phyloP scores from a whole-genome alignment of 1,140 invertebrate genomes.

The Leptinotarsa texana region DNA sequence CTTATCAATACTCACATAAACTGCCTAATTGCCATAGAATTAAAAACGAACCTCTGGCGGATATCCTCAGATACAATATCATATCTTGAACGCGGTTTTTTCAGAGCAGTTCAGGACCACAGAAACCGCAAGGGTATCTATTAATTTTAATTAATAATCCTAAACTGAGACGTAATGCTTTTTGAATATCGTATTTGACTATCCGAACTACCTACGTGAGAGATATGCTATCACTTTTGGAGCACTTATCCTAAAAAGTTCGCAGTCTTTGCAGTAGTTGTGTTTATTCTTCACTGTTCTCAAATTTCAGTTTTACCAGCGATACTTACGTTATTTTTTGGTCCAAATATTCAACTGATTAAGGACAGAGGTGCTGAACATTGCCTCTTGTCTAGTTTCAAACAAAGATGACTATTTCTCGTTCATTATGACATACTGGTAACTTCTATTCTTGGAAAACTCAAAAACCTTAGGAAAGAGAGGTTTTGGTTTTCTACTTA shows the following conservation, averaged over 20 bases:
- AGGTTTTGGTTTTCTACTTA: no score
- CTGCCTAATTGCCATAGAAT: neutral
- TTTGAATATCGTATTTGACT: neutral
- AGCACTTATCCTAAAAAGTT: neutral
- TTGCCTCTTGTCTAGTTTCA: no score
- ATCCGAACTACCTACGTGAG: neutral
- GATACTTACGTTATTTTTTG: no score
- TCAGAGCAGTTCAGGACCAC: neutral
- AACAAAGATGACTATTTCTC: no score
- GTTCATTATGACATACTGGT: no score
- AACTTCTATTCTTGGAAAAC: no score
- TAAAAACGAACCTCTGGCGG: neutral
- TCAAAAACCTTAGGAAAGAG: no score
- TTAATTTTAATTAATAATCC: neutral
- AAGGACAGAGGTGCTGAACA: no score
- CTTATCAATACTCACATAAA: neutral
- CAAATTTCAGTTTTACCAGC: no score
- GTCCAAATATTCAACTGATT: no score
- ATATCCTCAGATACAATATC: constrained; percentile 4
- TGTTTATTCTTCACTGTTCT: no score
- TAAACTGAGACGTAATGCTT: neutral
- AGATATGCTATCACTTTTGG: neutral
- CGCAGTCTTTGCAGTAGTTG: no score
- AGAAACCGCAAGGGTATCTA: constrained; percentile 5
- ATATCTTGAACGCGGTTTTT: constrained; percentile 4